These are phyloP conservation scores for Drosophila nebulosa DNA, from an alignment of 1,140 invertebrate species.

Conservation along the genomic window DNA sequence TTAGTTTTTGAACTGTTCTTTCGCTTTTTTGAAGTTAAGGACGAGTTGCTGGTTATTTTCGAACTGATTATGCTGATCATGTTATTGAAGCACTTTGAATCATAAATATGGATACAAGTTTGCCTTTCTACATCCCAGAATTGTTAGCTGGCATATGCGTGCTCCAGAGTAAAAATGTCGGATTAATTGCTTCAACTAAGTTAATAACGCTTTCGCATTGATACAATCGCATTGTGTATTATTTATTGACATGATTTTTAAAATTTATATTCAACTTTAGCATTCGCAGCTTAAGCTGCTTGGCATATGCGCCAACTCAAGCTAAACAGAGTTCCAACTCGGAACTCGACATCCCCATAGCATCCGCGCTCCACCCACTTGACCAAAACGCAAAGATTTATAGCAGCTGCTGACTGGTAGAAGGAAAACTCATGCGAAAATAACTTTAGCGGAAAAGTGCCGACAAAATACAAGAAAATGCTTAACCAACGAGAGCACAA, in stretches of 20 bases:
- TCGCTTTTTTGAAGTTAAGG: no score
- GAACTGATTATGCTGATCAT: no score
- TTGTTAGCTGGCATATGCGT: constrained; percentile 32
- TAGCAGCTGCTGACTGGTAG: constrained; percentile 40
- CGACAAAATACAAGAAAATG: constrained; percentile 76
- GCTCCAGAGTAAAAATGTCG: constrained; percentile 32
- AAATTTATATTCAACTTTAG: constrained; percentile 25
- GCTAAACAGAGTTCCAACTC: constrained; percentile 1
- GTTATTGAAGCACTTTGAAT: no score
- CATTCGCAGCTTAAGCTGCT: constrained; percentile 52
- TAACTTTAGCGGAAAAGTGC: constrained; percentile 77
- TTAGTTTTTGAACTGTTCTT: no score
- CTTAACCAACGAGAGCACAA: constrained; percentile 64
- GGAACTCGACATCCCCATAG: not conserved
- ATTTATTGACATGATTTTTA: constrained; percentile 59
- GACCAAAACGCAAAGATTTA: constrained; percentile 60
- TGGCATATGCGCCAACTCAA: constrained; percentile 41
- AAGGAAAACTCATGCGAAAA: constrained; percentile 66
- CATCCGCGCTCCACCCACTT: constrained; percentile 1
- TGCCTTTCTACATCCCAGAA: not conserved
- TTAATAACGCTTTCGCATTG: constrained; percentile 28
- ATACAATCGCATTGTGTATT: constrained; percentile 56
- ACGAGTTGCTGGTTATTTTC: no score
- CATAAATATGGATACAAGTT: no score
- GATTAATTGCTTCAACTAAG: constrained; percentile 64